Base-by-base conservation (phyloP, 1,140 invertebrate species). In the Drosophila nigromelanica region DNA sequence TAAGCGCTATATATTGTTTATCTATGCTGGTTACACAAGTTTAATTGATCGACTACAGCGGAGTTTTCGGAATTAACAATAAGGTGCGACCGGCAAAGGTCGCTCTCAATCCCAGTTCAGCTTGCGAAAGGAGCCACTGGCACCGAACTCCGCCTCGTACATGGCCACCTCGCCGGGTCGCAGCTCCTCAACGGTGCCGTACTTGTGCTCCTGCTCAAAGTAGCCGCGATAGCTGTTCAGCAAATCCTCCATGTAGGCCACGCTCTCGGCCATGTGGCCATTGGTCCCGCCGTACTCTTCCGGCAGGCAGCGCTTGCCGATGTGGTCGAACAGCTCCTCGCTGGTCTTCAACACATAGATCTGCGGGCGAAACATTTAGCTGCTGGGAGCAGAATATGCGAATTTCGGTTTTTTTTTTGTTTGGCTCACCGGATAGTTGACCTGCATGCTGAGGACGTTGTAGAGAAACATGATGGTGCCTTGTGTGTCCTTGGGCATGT, bases 101-200 rank as follows among this genome's bases (percentile, higher is more conserved):
- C 15, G 21, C 3, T 27, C 40, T 76, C 75, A 91, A 63, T 91
- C 90, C 76, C 87, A 76, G 45, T 93, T 92, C 40, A 95, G 87
- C 78, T 93, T 92, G 56, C 94, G 92, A 80, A 95, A 95, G 58
- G 94, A 94, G 10, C 94, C 94, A 55, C 94, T 94, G 14, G 94
- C 90, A 3, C 94, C 94, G 72, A 94, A 95, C 35, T 95, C 90
- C 1, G 93, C 93, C 42, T 93, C 92, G 6, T 93, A 90, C n/a
- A 92, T 94, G 79, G 94, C 93, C 3, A 94, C 92, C 78, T 93
- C 93, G 4, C 93, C 94, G 0, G 92, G 92, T 56, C 94, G 92
- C 66, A 93, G 92, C n/a, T 92, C 92, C 80, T 95, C 94, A 56
- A 94, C 92, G 11, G 93, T 92, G 5, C 92, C 89, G 42, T 93